Base-by-base conservation (phyloP, 2,888 invertebrate species). In the Dione vanillae region DNA sequence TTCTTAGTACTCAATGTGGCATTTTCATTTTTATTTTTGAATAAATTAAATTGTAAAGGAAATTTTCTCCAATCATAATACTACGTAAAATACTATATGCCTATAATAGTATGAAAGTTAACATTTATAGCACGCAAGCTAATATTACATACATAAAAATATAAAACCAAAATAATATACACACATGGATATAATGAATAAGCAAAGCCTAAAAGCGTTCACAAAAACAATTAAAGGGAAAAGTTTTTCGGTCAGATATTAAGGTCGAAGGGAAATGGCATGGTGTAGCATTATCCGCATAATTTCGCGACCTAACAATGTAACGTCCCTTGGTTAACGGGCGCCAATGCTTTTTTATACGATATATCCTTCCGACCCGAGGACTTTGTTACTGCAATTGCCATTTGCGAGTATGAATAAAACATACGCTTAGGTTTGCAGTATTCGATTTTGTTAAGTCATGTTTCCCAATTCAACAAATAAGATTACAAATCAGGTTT, bases 361-460 rank as follows among this genome's bases (percentile, higher is more conserved):
- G 78, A 79, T 77, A 78, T 78, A 78, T 79, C 76, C 76, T 74
- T 74, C 74, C 74, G 74, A 69, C 69, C 75, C 72, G 74, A 76
- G 79, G 75, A 79, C 81, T 85, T 78, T 80, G 84, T 85, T 85
- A 85, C 86, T 82, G 86, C 87, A 89, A 89, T 88, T 86, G 86
- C 87, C 86, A 86, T 86, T 89, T 86, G 84, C 79, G 82, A 83
- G 75, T 77, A 85, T 90, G 89, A 90, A 90, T 90, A 90, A 89
- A 88, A 89, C 87, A 90, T 89, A 82, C 85, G 86, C 85, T 84
- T 85, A 72, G 84, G 84, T 86, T 86, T 83, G 78, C 84, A 79
- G 83, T 82, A 83, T 87, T 88, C 83, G 85, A 85, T 85, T 85
- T 82, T 83, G 85, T 82, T 86, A 82, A 72, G 67, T 67, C 69